These are phyloP conservation scores for Sebastes melanostomus DNA, from an alignment of 2,797 vertebrate species.

Conservation along the genomic window DNA sequence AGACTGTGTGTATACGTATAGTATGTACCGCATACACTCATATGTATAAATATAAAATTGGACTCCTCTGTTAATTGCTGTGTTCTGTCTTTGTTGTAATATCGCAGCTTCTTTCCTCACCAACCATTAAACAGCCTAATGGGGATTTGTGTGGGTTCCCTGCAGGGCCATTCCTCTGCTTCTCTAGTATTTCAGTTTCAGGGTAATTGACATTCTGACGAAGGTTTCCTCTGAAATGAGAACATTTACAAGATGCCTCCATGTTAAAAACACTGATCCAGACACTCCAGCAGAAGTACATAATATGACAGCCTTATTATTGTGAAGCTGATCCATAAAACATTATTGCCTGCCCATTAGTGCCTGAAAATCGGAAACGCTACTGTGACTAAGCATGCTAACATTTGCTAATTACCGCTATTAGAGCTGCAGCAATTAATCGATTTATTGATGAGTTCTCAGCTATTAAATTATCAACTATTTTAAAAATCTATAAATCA, in stretches of 20 bases:
- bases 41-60: not conserved
- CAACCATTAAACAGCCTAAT: constrained; percentile 24
- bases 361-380: not conserved
- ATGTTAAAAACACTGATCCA: not conserved
- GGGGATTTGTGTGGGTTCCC: constrained; percentile 13
- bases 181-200: not conserved
- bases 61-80: constrained; percentile 3
- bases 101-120: not conserved
- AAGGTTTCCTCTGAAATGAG: constrained; percentile 16
- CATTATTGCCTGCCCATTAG: not conserved
- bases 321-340: not conserved
- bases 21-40: not conserved
- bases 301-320: not conserved
- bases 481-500: too few species aligned
- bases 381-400: not conserved
- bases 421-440: too few species aligned
- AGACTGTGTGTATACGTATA: not conserved
- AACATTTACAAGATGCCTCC: not conserved
- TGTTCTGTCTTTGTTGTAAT: not conserved
- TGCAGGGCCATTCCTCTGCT: not conserved
- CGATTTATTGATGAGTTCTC: too few species aligned
- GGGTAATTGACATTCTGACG: not conserved
- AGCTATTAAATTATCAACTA: too few species aligned
- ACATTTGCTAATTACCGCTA: not conserved
- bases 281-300: not conserved